Evolutionary conservation across 2,113 vertebrate genomes (phyloP).

Genomic region (Procavia capensis): DNA sequence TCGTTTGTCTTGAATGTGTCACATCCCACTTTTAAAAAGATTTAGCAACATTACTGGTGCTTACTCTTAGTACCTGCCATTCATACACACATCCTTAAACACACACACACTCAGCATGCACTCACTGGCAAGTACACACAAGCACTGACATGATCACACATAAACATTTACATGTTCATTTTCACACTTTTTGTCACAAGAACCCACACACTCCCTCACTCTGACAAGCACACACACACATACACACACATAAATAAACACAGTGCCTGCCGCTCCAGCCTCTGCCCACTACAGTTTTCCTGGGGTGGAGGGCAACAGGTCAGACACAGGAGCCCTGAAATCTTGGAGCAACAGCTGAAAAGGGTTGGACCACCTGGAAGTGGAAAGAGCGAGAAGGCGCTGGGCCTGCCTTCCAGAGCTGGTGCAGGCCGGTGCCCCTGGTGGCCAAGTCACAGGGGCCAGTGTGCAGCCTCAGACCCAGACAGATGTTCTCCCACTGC

Average conservation of each 20-base stretch:
- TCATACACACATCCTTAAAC: not conserved
- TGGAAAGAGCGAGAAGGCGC: not conserved
- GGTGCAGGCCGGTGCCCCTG: conserved; percentile 47
- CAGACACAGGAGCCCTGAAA: not conserved
- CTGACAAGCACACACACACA: not conserved
- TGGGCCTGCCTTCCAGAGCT: not conserved
- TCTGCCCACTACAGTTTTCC: not conserved
- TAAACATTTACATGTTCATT: not conserved
- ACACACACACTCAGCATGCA: not conserved
- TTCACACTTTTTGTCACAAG: not conserved
- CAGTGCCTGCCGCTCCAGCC: not conserved
- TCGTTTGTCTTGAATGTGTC: conserved; percentile 53
- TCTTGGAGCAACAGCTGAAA: not conserved
- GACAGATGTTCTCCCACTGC: not conserved
- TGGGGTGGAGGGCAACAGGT: not conserved
- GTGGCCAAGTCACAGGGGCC: conserved; percentile 25
- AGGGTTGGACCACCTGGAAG: not conserved
- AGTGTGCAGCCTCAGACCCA: not conserved
- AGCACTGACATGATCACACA: not conserved
- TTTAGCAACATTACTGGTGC: not conserved
- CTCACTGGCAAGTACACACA: not conserved
- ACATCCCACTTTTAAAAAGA: not conserved
- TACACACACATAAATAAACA: not conserved
- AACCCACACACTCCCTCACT: not conserved
- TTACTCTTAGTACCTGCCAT: not conserved